Base-by-base conservation (phyloP, 2,888 invertebrate species). In the Ptychoptera contaminata region DNA sequence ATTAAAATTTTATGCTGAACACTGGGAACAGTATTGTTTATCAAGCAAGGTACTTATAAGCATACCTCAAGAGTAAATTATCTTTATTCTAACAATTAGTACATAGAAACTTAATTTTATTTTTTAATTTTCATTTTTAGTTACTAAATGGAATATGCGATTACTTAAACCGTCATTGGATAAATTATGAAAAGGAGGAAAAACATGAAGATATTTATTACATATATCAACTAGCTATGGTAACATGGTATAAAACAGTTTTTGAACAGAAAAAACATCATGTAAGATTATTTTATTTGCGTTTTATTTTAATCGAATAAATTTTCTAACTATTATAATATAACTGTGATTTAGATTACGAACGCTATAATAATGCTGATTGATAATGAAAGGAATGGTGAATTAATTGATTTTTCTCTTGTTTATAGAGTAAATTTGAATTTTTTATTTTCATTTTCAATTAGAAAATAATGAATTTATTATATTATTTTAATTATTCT, bases 131-230 rank as follows among this genome's bases (percentile, higher is more conserved):
- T 5, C 3, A 5, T 23, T 23, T 23, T 5, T 7, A 23, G 23
- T 3, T 23, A 6, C 73, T 97, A 34, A 91, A 98, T 69, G 97
- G 97, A 1, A 92, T 98, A 45, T 97, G 96, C 69, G 79, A 91
- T 1, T 98, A 98, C 68, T 73, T 98, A 37, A 98, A 98, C 72
- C 76, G 98, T 55, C 97, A 98, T 63, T 98, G 98, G 98, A 97
- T 99, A 5, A 83, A 91, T 54, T 73, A 98, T 50, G 97, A 98
- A 65, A 92, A 92, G 60, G 98, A 98, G 60, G 98, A 98, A 65
- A 96, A 97, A 0, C 76, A 91, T 44, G 93, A 92, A 70, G 88
- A 87, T 52, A 92, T 98, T 53, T 96, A 93, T 67, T 94, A 96
- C 71, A 93, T 98, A 54, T 98, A 98, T 70, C 94, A 98, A 66